Base-by-base conservation (phyloP, 2,113 vertebrate genomes). In the Camelus dromedarius region DNA sequence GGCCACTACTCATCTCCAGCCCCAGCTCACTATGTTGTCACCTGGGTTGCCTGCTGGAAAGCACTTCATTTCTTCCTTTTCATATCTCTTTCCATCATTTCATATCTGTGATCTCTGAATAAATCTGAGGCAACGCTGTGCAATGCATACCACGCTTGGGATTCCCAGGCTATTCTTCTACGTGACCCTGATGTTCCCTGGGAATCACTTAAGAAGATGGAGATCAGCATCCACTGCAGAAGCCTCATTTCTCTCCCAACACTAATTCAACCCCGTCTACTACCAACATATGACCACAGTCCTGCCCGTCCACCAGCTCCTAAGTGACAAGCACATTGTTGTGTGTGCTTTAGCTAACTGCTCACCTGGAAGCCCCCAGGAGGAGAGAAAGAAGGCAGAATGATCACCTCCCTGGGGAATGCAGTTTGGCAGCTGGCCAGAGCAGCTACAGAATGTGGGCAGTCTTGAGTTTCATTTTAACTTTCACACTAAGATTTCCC, bases 401-500 rank as follows among this genome's bases (percentile, higher is more conserved):
- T 12, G 30, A 52, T 15, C 22, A 6, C 54, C 5, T 76, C 18
- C 3, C 14, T 4, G 11, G 18, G 14, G 22, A 30, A 10, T 4
- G 2, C 6, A 30, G 35, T 13, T 42, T 26, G 54, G 52, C 50
- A 52, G 32, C 70, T 80, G 32, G 32, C 48, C 20, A 48, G 24
- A 72, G 30, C 15, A 66, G 73, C 28, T 32, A 1, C n/a, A 83
- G 79, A 67, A 35, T 12, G 35, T 73, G 32, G 28, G 14, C 10
- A n/a, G 7, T 75, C 42, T 58, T 2, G 18, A 94, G 85, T 95
- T 96, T 94, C 81, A 0, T 70, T 96, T 88, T 67, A 76, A 24
- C 15, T 86, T 86, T 42, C 10, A 35, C 10, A 38, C 12, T 22
- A 30, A 84, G 19, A 48, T 89, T 96, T 92, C 72, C 93, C 89